Conservation (phyloP, 2,888 invertebrate genomes). For the Liodrosophila aerea region DNA sequence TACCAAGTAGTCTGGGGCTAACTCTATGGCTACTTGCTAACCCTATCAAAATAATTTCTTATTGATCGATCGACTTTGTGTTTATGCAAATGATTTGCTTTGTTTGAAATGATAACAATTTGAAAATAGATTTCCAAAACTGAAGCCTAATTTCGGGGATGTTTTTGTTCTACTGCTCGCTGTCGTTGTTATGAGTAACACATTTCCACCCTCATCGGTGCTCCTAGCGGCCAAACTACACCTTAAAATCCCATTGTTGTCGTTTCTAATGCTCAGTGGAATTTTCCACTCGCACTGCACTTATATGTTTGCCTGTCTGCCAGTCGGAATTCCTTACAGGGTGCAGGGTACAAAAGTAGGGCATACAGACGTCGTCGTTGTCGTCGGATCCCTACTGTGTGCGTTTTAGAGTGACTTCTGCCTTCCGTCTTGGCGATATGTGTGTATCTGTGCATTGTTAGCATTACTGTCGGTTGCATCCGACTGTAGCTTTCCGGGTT, state of each 20-base stretch:
- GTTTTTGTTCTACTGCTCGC: conserved; percentile 37
- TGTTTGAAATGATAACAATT: conserved; percentile 61
- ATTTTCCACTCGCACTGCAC: conserved; percentile 77
- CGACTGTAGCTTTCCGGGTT: too few species aligned
- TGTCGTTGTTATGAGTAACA: conserved; percentile 57
- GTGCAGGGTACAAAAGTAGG: conserved; percentile 44
- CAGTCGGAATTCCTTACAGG: conserved; percentile 27
- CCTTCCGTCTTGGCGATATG: too few species aligned
- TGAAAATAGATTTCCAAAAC: conserved; percentile 28
- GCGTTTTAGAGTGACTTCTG: conserved; percentile 68
- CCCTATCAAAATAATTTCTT: conserved; percentile 13
- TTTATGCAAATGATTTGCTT: conserved; percentile 57
- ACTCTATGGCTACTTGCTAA: conserved; percentile 6
- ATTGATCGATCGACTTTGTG: conserved; percentile 61
- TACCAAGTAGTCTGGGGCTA: not conserved
- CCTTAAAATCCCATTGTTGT: conserved; percentile 19
- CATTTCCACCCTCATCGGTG: conserved; percentile 54
- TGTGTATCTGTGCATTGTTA: too few species aligned
- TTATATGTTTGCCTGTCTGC: conserved; percentile 65
- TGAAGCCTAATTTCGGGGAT: conserved; percentile 75
- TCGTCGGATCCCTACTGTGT: conserved; percentile 62
- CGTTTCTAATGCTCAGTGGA: conserved; percentile 61
- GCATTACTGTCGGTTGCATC: too few species aligned
- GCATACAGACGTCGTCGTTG: conserved; percentile 23
- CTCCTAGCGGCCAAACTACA: conserved; percentile 21